Conservation (phyloP, 2,113 vertebrate species). For the Cololabis saira region DNA sequence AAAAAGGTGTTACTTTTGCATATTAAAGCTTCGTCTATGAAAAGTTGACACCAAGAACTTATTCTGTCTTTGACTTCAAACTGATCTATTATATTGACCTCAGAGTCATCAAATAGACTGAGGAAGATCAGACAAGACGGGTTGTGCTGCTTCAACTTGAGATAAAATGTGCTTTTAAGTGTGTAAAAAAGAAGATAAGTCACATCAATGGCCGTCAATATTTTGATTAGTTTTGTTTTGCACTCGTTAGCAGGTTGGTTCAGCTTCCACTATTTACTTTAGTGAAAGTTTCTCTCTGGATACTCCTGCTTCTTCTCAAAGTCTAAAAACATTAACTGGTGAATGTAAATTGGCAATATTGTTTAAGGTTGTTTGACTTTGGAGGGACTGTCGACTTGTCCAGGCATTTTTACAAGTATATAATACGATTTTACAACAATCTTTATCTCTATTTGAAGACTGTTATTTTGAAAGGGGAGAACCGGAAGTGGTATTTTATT, state of each 20-base stretch:
- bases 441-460: background rate
- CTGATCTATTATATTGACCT: background rate
- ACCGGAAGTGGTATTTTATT: slow-evolving; percentile 42
- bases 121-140: background rate
- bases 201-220: background rate
- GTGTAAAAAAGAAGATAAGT: background rate
- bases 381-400: no score
- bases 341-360: no score
- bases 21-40: background rate
- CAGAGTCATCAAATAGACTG: background rate
- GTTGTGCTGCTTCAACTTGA: background rate
- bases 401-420: background rate
- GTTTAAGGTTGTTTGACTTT: no score
- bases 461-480: background rate
- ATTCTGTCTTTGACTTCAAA: background rate
- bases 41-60: background rate
- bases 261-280: no score
- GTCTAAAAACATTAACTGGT: no score
- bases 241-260: no score
- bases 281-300: no score
- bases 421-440: background rate
- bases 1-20: no score
- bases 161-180: background rate
- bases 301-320: no score
- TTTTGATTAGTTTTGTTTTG: background rate